Evolutionary conservation across 92 coral and sea anemone genomes (phyloP).

Genomic region (Epizoanthus scotinus): DNA sequence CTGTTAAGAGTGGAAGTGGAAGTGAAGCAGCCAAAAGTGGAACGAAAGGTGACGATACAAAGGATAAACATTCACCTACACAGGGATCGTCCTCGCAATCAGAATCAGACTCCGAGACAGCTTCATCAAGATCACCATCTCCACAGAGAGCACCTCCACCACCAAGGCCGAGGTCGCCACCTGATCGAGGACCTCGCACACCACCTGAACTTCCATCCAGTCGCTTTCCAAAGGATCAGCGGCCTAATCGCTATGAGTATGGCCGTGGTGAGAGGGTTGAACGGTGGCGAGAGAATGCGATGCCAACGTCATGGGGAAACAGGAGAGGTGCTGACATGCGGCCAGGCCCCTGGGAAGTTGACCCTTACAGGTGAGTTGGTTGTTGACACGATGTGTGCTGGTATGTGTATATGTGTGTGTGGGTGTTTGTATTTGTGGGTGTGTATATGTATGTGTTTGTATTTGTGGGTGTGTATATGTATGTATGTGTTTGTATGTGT

Average conservation of each 20-base stretch:
- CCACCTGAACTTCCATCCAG: conserved; percentile 49
- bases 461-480: no score
- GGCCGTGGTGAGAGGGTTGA: conserved; percentile 62
- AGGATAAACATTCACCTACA: conserved; percentile 38
- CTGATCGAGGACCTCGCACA: conserved; percentile 56
- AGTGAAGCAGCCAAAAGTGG: conserved; percentile 35
- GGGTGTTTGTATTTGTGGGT: no score
- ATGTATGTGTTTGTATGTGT: no score
- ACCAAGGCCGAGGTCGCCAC: conserved; percentile 31
- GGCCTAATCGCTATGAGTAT: conserved; percentile 57
- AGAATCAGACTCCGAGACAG: conserved; percentile 34
- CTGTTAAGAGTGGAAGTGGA: conserved; percentile 23
- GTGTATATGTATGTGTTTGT: no score
- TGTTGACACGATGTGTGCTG: not conserved
- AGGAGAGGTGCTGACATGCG: conserved; percentile 57
- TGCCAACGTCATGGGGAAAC: conserved; percentile 45
- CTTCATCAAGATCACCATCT: conserved; percentile 41
- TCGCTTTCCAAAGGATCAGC: conserved; percentile 49
- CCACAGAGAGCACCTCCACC: conserved; percentile 45
- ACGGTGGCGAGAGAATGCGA: conserved; percentile 53
- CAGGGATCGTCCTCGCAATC: conserved; percentile 63
- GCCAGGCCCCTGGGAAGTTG: conserved; percentile 42
- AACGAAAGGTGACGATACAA: conserved; percentile 30
- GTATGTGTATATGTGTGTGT: no score
- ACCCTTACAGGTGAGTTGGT: conserved; percentile 43